These are phyloP conservation scores for Phyllostomus hastatus DNA, from an alignment of 2,113 vertebrate species.

Conservation along the genomic window DNA sequence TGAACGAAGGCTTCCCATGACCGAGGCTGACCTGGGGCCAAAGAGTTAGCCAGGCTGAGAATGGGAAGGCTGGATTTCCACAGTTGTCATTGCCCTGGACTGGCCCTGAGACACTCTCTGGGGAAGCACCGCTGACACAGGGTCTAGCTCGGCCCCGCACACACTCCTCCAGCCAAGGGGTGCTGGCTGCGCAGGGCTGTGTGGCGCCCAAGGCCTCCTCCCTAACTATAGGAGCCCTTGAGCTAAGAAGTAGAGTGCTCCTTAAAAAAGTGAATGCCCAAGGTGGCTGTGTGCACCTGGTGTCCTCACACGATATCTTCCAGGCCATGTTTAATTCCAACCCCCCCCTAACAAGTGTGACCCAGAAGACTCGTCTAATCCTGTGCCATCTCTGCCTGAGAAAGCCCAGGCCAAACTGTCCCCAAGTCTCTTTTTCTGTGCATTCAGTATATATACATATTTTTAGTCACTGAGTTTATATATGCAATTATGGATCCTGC, in stretches of 20 bases:
- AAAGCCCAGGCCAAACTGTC: not conserved
- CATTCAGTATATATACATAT: too few relatives aligned
- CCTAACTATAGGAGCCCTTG: not conserved
- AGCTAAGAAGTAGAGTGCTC: not conserved
- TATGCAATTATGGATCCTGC: not conserved
- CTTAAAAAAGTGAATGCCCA: not conserved
- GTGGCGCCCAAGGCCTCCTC: not conserved
- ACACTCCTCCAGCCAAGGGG: not conserved
- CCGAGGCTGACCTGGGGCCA: not conserved
- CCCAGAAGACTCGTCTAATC: not conserved
- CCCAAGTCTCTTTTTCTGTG: not conserved
- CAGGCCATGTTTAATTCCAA: not conserved
- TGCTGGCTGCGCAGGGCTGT: not conserved
- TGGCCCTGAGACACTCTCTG: not conserved
- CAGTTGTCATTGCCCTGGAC: not conserved
- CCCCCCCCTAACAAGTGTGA: not conserved
- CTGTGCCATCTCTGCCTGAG: not conserved
- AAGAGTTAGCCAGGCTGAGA: not conserved
- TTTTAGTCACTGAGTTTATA: not conserved
- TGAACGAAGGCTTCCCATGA: not conserved
- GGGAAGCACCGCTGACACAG: not conserved
- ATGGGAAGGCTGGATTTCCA: not conserved
- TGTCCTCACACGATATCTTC: not conserved
- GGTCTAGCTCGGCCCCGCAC: not conserved
- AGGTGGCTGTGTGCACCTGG: not conserved